phyloP scores from a whole-genome alignment of 2,113 vertebrate genomes.

The Gymnogyps californianus region DNA sequence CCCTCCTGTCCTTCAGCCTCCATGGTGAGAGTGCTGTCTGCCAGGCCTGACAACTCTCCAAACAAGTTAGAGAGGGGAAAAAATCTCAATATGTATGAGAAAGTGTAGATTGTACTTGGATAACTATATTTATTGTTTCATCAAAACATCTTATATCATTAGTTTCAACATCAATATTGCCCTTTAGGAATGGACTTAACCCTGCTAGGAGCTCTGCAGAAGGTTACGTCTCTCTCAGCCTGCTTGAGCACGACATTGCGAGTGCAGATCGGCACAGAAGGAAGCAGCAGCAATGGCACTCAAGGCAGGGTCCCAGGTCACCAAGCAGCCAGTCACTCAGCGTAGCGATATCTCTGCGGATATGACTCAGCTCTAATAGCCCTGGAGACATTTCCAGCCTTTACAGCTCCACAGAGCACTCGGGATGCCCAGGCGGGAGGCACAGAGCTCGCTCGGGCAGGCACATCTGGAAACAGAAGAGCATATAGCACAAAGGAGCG shows the following conservation, averaged over 20 bases:
- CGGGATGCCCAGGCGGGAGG: neutral
- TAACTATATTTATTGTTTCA: neutral
- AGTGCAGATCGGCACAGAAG: neutral
- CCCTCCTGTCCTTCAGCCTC: neutral
- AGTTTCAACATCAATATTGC: neutral
- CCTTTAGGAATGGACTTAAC: neutral
- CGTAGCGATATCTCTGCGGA: neutral
- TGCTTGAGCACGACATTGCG: neutral
- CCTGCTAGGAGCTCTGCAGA: neutral
- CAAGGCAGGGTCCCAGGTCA: neutral
- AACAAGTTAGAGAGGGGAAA: neutral
- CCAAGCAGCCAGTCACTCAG: neutral
- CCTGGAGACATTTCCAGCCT: neutral
- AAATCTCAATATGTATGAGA: neutral
- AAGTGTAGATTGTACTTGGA: neutral
- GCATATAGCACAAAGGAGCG: neutral
- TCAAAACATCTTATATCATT: neutral
- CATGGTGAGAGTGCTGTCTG: neutral
- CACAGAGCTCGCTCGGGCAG: accelerated
- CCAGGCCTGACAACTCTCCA: neutral
- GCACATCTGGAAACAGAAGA: neutral
- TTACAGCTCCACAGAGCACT: neutral
- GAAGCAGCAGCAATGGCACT: neutral
- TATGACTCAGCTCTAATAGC: neutral
- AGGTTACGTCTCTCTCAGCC: neutral